Evolutionary conservation across 2,888 invertebrate genomes (phyloP), one percentile per base, ranked within the genome.

Genomic region (Campoletis raptor): DNA sequence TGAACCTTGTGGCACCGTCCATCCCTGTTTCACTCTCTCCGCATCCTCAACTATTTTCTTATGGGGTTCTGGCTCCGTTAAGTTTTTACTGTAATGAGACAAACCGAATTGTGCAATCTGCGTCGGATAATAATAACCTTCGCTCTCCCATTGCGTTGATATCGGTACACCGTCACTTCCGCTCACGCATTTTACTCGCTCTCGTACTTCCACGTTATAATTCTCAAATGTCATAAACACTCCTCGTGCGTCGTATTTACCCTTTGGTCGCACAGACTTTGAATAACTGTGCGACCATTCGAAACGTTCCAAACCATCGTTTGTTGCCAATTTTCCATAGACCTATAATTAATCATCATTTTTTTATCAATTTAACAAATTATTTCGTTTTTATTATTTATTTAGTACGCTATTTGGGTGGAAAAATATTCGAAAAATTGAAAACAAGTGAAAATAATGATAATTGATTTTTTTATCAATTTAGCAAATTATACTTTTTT

Each of bases 41-140:
- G 96, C 97, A 93, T 98, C 97, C 91, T 98, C 98, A 10, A 98
- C 94, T 2, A 96, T 94, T 90, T 96, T 96, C 87, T 96, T 95
- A 72, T 97, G 95, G 0, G 98, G 98, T 89, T 97, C 97, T 0
- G 97, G 97, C 91, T 98, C 98, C 0, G 97, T 97, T 18, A 99
- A 95, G 94, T 98, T 98, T 94, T 99, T 99, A 94, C 98, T 99
- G 94, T 98, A 99, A 95, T 99, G 99, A 12, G 99, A 98, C 82
- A 99, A 95, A 0, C 98, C 99, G 94, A 98, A 99, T 94, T 99
- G 99, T 8, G 99, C 99, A 89, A 99, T 99, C 95, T 99, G 99
- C 0, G 99, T 99, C 0, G 99, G 99, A 95, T 99, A 99, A 94
- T 97, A 98, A 94, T 99, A 99, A 0, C 99, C 99, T 87, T 97